Conservation (phyloP, 2,888 invertebrate genomes). For the Embidobia sp. region DNA sequence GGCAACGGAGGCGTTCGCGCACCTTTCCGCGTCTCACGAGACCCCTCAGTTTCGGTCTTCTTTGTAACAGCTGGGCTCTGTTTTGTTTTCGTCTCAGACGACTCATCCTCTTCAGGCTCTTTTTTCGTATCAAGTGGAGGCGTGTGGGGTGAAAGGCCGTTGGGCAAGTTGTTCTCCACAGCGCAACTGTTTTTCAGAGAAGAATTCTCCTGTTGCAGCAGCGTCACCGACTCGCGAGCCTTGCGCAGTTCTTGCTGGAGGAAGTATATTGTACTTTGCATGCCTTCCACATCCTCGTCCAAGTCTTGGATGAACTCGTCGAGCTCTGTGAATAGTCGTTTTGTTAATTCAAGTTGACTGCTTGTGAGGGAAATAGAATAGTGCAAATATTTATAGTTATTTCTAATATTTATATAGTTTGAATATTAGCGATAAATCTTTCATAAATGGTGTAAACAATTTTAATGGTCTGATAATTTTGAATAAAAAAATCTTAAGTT, state of each 20-base stretch:
- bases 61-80: constrained; percentile 65
- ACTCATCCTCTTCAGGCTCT: constrained; percentile 69
- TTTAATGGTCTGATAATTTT: no score
- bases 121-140: constrained; percentile 77
- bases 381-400: no score
- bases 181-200: constrained; percentile 71
- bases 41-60: constrained; percentile 69
- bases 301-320: constrained; percentile 97
- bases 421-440: no score
- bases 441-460: no score
- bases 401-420: no score
- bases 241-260: constrained; percentile 96
- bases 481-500: no score
- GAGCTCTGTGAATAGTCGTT: constrained; percentile 87
- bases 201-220: constrained; percentile 85
- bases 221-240: constrained; percentile 86
- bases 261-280: constrained; percentile 98
- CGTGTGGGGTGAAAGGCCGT: constrained; percentile 77
- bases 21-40: constrained; percentile 71
- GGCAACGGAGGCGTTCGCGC: constrained; percentile 77
- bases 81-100: constrained; percentile 59
- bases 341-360: no score
- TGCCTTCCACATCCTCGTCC: constrained; percentile 98
- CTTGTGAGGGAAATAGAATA: no score
- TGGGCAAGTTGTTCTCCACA: constrained; percentile 75